A percentile compares a stretch with the other conserved stretches of the same genome.
These are phyloP conservation scores for Coecobrya sp. DNA, from an alignment of 2,888 invertebrate genomes.

Conservation along the genomic window DNA sequence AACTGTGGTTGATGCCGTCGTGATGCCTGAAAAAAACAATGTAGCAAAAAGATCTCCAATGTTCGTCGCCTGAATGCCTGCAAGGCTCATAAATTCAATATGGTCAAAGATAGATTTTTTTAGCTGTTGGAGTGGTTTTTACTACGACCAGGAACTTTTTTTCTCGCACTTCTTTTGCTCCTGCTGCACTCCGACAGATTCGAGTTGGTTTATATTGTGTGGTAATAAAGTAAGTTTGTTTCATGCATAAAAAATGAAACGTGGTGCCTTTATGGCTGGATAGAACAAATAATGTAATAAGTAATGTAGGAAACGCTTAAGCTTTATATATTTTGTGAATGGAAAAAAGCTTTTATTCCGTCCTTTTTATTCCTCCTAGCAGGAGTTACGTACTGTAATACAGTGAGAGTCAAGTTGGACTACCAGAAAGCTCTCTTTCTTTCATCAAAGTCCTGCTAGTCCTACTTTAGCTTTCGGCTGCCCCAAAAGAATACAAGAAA, in stretches of 20 bases:
- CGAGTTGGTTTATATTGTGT: not conserved
- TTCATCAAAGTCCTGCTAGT: not conserved
- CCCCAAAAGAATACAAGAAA: not conserved
- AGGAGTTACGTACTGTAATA: not conserved
- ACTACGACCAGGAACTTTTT: conserved; percentile 17
- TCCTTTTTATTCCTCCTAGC: not conserved
- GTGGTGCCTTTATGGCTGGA: conserved; percentile 73
- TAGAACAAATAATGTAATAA: not conserved
- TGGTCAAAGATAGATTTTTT: conserved; percentile 1
- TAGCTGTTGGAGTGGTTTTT: conserved; percentile 1
- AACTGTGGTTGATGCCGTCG: not conserved
- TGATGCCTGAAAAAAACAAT: conserved; percentile 14
- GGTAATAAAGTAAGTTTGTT: conserved; percentile 4
- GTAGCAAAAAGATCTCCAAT: conserved; percentile 3
- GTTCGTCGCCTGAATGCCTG: conserved; percentile 34
- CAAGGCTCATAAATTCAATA: conserved; percentile 59
- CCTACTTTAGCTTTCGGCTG: not conserved
- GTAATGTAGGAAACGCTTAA: not conserved
- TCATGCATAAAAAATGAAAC: conserved; percentile 75
- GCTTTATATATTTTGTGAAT: conserved; percentile 12
- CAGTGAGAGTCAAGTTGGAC: not conserved
- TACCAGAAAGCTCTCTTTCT: not conserved
- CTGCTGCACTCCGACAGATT: not conserved
- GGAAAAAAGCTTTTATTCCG: conserved; percentile 4
- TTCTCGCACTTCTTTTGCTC: not conserved